A percentile compares a stretch with the other conserved stretches of the same genome.
phyloP scores from a whole-genome alignment of 2,888 invertebrate species.

The Caenorhabditis sulstoni region DNA sequence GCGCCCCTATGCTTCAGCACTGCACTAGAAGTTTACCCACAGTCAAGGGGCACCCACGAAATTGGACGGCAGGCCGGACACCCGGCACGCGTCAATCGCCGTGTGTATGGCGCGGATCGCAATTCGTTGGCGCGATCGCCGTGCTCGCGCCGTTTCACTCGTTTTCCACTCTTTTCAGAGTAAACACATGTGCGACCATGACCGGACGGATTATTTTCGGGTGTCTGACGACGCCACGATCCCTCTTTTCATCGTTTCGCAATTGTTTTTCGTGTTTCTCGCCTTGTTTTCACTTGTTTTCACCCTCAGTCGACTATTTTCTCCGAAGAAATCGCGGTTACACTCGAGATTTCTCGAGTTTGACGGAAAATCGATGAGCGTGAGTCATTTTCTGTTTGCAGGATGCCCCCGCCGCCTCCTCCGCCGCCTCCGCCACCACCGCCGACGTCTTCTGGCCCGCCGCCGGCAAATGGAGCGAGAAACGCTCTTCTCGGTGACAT shows the following conservation, averaged over 20 bases:
- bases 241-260: constrained; percentile 5
- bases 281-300: not conserved
- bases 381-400: constrained; percentile 37
- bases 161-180: constrained; percentile 7
- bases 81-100: constrained; percentile 39
- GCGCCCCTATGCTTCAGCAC: constrained; percentile 57
- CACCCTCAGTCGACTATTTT: too few relatives aligned
- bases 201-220: constrained; percentile 42
- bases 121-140: constrained; percentile 7
- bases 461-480: constrained; percentile 46
- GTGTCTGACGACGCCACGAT: not conserved
- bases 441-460: constrained; percentile 36
- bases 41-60: constrained; percentile 59
- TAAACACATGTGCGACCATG: constrained; percentile 30
- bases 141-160: constrained; percentile 13
- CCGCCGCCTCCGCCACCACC: constrained; percentile 67
- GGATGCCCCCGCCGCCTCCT: constrained; percentile 66
- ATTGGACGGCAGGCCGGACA: constrained; percentile 45
- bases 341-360: constrained; percentile 15
- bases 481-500: constrained; percentile 68
- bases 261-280: not conserved
- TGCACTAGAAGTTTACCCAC: constrained; percentile 42
- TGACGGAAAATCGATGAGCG: constrained; percentile 19
- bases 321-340: too few relatives aligned
- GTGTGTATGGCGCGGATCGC: not conserved